Evolutionary conservation across 2,797 vertebrate species (phyloP).

Genomic region (Catharus ustulatus): DNA sequence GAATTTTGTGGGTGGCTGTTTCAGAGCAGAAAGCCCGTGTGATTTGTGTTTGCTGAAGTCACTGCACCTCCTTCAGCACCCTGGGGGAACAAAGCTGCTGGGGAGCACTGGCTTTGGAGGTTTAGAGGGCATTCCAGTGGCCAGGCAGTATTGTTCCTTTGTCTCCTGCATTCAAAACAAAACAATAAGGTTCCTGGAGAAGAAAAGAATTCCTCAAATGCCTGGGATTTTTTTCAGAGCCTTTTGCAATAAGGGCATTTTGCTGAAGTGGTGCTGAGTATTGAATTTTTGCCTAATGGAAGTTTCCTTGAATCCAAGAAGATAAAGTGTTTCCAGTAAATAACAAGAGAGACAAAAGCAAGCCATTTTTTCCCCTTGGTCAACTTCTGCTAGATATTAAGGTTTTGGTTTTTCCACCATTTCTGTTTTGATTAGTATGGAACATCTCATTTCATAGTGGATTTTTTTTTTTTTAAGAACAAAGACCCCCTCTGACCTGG

Average conservation of each 20-base stretch:
- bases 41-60: not conserved
- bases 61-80: not conserved
- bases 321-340: conserved; percentile 17
- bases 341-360: not conserved
- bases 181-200: conserved; percentile 7
- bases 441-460: conserved; percentile 17
- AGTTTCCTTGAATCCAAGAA: conserved; percentile 27
- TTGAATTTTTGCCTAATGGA: conserved; percentile 39
- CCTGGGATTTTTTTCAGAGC: not conserved
- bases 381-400: conserved; percentile 1
- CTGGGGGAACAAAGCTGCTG: not conserved
- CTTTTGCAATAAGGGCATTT: not conserved
- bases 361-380: not conserved
- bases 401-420: conserved; percentile 12
- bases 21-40: not conserved
- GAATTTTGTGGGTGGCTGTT: not conserved
- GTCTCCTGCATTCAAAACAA: not conserved
- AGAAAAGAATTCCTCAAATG: conserved; percentile 10
- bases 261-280: not conserved
- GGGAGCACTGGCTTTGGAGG: not conserved
- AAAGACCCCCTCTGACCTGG: conserved; percentile 69
- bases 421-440: conserved; percentile 52
- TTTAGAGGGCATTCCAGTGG: conserved; percentile 1
- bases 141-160: not conserved
- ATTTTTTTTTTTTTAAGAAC: conserved; percentile 12